Conservation (phyloP, 2,888 invertebrate genomes). For the Lepidocyrtoides sp. region DNA sequence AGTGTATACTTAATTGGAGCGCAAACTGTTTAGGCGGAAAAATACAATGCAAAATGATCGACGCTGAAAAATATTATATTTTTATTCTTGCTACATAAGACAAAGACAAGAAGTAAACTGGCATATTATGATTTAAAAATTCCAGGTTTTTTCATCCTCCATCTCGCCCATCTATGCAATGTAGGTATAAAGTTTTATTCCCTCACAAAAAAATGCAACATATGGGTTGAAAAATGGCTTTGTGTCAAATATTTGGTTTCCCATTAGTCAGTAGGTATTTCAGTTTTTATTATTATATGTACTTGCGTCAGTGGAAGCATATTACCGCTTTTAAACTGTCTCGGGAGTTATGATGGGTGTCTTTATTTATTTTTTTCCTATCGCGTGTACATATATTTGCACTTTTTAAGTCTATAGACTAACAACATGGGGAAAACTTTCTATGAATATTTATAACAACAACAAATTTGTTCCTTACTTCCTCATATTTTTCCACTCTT, state of each 20-base stretch:
- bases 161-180: not conserved
- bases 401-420: too few relatives aligned
- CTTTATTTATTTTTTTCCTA: not conserved
- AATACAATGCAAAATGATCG: too few relatives aligned
- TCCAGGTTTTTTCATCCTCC: too few relatives aligned
- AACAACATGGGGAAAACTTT: not conserved
- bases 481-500: not conserved
- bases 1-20: too few relatives aligned
- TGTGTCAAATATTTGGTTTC: not conserved
- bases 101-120: too few relatives aligned
- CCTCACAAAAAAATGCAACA: not conserved
- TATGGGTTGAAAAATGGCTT: not conserved
- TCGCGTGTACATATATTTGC: too few relatives aligned
- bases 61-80: too few relatives aligned
- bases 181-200: not conserved
- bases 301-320: too few relatives aligned
- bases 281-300: too few relatives aligned
- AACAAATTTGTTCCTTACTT: conserved; percentile 21
- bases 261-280: not conserved
- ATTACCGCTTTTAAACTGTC: not conserved
- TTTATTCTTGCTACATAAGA: too few relatives aligned
- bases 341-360: not conserved
- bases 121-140: too few relatives aligned
- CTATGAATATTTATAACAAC: conserved; percentile 37
- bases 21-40: too few relatives aligned